Evolutionary conservation across 2,888 invertebrate genomes (phyloP), one percentile per base, ranked within the genome.

Genomic region (Tachina fera): DNA sequence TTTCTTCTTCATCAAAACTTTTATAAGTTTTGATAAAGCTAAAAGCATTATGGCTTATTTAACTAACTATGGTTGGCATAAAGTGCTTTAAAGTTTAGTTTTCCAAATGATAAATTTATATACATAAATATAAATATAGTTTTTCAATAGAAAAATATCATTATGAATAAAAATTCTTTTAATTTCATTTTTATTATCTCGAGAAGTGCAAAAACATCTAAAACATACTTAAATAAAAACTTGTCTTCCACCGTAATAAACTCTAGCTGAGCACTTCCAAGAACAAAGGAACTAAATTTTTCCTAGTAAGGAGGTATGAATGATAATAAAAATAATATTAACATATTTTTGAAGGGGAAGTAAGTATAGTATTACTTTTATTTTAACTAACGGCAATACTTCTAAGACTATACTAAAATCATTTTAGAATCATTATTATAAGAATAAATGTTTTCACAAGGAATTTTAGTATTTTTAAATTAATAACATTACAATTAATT

Each of bases 31-130:
- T 45, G 9, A 63, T 45, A 11, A 49, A 49, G 6, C 39, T 67
- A 51, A 67, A 67, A 39, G 39, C 49, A 67, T 67, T 67, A 67
- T 31, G n/a, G 31, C 67, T 31, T 67, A 67, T 49, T 31, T 67
- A 51, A 51, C 14, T 49, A n/a, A 67, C 11, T 51, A 31, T 39
- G 14, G 4, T 6, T 14, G 19, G 4, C 13, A 31, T 3, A 10
- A 39, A 67, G 10, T 67, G 14, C 51, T 22, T 14, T 9, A n/a
- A 22, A 31, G 31, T 31, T 65, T 65, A 14, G 9, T 13, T 13
- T 58, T 31, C 14, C n/a, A 61, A 43, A 1, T 60, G 9, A 14
- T 8, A 61, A 16, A 9, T 61, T 61, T 39, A 14, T 53, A 11
- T 9, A n/a, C n/a, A n/a, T n/a, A n/a, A n/a, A n/a, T n/a, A 19